Percentiles rank a stretch among this genome's conserved stretches.
Conservation (phyloP, 2,113 vertebrate genomes). For the Paradisaea rubra region DNA sequence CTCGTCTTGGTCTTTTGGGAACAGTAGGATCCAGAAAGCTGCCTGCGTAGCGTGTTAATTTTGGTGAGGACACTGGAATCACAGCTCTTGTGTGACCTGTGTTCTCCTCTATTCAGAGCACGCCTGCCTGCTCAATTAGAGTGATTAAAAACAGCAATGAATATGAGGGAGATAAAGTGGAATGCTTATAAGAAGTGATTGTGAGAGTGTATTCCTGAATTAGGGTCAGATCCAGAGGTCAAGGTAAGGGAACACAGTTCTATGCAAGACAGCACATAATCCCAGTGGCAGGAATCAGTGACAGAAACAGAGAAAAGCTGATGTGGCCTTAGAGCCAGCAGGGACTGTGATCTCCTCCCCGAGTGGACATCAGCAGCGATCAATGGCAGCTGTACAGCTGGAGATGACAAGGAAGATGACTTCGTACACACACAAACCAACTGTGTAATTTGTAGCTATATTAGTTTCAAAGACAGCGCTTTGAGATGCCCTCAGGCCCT, state of each 20-base stretch:
- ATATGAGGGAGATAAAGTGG: neutral
- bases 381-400: neutral
- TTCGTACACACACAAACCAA: neutral
- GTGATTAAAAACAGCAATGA: neutral
- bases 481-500: neutral
- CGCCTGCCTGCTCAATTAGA: neutral
- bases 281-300: neutral
- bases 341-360: neutral
- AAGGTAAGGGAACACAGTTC: neutral
- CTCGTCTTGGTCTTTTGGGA: neutral
- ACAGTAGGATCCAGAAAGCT: neutral
- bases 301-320: neutral
- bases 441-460: neutral
- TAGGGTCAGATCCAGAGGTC: neutral
- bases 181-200: neutral
- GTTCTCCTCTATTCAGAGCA: neutral
- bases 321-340: neutral
- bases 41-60: rapidly evolving
- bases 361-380: neutral
- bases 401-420: neutral
- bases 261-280: neutral
- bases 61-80: neutral
- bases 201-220: neutral
- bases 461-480: neutral
- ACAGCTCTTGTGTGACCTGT: neutral